Evolutionary conservation across 2,113 vertebrate species (phyloP), one percentile per base, ranked within the genome.

Genomic region (Tamias sibiricus): DNA sequence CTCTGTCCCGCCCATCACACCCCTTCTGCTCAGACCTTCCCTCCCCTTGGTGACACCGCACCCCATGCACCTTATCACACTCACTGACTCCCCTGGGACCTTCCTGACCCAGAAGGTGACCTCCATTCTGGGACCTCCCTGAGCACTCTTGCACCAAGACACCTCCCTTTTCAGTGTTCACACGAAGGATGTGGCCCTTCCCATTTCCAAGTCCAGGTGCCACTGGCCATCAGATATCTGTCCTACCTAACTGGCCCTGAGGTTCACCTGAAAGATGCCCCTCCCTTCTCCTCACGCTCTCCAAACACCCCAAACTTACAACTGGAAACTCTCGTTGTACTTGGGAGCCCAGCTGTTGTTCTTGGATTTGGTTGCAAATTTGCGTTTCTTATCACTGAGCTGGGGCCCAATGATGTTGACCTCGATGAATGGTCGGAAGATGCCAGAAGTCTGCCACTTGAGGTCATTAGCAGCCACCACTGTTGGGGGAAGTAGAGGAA

Each of bases 321-420:
- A 99, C 95, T 99, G 99, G 98, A 99, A 99, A 88, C 99, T 99
- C 98, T 99, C 99, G 0, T 99, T 99, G 98, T 99, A 99, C 98
- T 99, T 99, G 62, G 99, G 99, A 71, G 99, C 99, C 99, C 99
- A 99, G 97, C 99, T 99, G 98, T 99, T 99, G 98, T 99, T 99
- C 98, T 99, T 99, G 6, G 99, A 99, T 97, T 99, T 99, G 79
- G 99, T 99, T 72, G 99, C 99, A 0, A 99, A 99, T 97, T 99
- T 99, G 97, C 99, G 99, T 97, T 99, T 99, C 98, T 99, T 99
- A 98, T 99, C 99, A 0, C 99, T 99, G 97, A 99, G 99, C 95
- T 99, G 99, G 11, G 99, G 99, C 26, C 99, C 99, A 0, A 99
- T 99, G 97, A 99, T 99, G 97, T 99, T 99, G 95, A 99, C 99